Conservation (phyloP, 2,113 vertebrate species). For the Dryoscopus gambensis region DNA sequence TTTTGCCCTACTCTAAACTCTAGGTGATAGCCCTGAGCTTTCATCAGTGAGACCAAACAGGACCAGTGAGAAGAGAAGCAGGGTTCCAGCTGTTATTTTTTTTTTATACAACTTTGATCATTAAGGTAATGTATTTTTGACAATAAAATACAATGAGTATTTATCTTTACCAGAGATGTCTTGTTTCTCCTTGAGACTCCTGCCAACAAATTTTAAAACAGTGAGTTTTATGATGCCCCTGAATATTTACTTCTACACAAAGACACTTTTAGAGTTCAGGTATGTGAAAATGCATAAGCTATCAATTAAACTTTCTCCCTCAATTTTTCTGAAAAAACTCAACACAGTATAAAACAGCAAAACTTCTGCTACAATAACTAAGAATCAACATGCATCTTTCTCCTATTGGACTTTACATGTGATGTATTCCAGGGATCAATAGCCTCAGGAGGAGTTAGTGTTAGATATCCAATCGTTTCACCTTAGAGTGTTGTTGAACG, state of each 20-base stretch:
- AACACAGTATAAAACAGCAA: background rate
- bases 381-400: background rate
- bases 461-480: background rate
- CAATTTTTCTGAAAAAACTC: background rate
- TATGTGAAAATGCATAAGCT: background rate
- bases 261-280: background rate
- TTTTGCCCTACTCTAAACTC: background rate
- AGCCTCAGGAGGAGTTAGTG: background rate
- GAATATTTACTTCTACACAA: background rate
- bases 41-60: background rate
- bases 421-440: background rate
- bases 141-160: background rate
- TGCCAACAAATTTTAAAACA: background rate
- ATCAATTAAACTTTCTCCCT: background rate
- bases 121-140: background rate
- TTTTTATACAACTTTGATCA: background rate
- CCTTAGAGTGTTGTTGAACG: background rate
- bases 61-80: background rate
- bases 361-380: background rate
- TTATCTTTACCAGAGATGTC: background rate
- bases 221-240: background rate
- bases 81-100: background rate
- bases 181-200: background rate
- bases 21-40: background rate
- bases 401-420: background rate